phyloP scores from a whole-genome alignment of 2,797 vertebrate species.

The Heliangelus exortis region DNA sequence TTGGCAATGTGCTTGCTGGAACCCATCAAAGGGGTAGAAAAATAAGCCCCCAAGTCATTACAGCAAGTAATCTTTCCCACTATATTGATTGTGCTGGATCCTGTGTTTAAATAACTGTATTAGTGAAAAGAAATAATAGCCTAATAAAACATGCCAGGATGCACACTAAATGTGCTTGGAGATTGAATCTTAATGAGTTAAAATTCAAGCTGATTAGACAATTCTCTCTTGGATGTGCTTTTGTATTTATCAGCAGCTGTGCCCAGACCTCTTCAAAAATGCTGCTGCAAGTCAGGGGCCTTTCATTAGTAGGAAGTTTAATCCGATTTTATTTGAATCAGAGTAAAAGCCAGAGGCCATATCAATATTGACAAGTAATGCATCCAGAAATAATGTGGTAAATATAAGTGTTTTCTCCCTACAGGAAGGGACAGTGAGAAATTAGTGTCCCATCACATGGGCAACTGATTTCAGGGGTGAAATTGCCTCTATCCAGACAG shows the following conservation, averaged over 20 bases:
- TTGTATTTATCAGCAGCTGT: conserved; percentile 3
- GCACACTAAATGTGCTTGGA: neutral
- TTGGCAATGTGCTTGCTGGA: neutral
- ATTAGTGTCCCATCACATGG: neutral
- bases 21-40: neutral
- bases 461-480: no score
- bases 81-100: neutral
- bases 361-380: neutral
- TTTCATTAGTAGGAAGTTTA: neutral
- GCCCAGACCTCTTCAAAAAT: neutral
- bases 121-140: conserved; percentile 9
- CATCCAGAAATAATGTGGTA: neutral
- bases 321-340: neutral
- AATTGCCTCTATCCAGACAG: neutral
- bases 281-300: neutral
- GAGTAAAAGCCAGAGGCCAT: neutral
- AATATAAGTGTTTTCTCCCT: neutral
- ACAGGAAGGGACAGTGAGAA: neutral
- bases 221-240: conserved; percentile 22
- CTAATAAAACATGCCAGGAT: neutral
- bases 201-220: conserved; percentile 45
- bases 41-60: neutral
- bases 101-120: neutral
- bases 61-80: neutral
- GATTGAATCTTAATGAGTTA: neutral